Percentiles rank a stretch among this genome's conserved stretches.
phyloP scores from a whole-genome alignment of 2,797 vertebrate genomes.

The Mus minutoides region DNA sequence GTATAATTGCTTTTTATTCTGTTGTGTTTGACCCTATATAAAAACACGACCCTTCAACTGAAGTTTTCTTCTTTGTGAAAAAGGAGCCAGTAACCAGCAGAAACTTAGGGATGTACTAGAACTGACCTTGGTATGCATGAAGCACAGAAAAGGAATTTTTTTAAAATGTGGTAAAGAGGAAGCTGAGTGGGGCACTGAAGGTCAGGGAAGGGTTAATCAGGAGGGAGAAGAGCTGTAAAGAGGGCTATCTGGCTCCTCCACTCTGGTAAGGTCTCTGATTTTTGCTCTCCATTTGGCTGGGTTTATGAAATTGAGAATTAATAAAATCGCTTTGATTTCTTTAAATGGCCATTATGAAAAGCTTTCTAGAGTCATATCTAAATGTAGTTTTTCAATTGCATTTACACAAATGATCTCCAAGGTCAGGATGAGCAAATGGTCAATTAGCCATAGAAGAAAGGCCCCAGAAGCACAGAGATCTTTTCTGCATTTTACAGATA shows the following conservation, averaged over 20 bases:
- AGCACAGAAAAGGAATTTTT: not conserved
- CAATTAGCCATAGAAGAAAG: constrained; percentile 40
- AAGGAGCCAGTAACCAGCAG: not conserved
- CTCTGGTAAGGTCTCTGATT: not conserved
- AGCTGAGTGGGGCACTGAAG: not conserved
- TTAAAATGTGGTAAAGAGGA: not conserved
- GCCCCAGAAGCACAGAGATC: not conserved
- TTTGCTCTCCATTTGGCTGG: not conserved
- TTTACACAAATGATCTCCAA: constrained; percentile 60
- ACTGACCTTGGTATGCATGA: not conserved
- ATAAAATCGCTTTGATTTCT: constrained; percentile 66
- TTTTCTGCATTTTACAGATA: constrained; percentile 37
- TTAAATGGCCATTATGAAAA: constrained; percentile 56
- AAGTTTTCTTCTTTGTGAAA: not conserved
- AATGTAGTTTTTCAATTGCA: constrained; percentile 63
- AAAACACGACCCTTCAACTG: not conserved
- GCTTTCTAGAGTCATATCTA: constrained; percentile 43
- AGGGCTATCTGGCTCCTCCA: not conserved
- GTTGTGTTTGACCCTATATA: not conserved
- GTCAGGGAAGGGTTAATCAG: not conserved
- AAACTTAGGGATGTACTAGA: not conserved
- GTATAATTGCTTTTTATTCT: not conserved
- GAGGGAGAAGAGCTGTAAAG: not conserved
- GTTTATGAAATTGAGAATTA: constrained; percentile 59
- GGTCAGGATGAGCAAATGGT: constrained; percentile 29